Conservation (phyloP, 2,797 vertebrate species). For the Leptatherina wallacei region DNA sequence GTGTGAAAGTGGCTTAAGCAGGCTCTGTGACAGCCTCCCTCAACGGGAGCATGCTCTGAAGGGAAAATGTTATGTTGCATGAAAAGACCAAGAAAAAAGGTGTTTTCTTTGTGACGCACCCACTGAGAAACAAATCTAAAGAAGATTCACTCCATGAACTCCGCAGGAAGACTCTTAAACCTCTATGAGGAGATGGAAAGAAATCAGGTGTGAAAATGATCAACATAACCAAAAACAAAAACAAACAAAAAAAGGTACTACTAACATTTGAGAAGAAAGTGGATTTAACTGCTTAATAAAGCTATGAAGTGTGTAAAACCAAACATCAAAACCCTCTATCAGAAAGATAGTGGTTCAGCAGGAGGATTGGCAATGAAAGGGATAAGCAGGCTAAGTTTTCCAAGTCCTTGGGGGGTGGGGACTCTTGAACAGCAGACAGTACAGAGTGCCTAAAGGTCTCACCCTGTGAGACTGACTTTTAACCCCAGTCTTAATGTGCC, state of each 20-base stretch:
- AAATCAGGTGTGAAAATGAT: conserved; percentile 45
- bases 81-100: conserved; percentile 28
- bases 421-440: conserved; percentile 56
- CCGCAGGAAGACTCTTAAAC: conserved; percentile 9
- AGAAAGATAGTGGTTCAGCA: conserved; percentile 19
- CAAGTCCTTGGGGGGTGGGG: conserved; percentile 37
- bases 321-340: conserved; percentile 48
- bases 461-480: conserved; percentile 56
- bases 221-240: conserved; percentile 23
- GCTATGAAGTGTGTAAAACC: conserved; percentile 45
- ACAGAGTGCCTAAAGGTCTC: conserved; percentile 45
- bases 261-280: conserved; percentile 47
- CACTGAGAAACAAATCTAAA: conserved; percentile 36
- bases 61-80: conserved; percentile 23
- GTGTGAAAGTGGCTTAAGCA: conserved; percentile 71
- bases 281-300: conserved; percentile 58
- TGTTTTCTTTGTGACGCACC: conserved; percentile 8
- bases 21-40: conserved; percentile 55
- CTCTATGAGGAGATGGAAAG: conserved; percentile 36
- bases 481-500: conserved; percentile 48
- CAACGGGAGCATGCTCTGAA: conserved; percentile 40
- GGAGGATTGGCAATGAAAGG: conserved; percentile 52
- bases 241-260: conserved; percentile 10
- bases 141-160: not conserved
- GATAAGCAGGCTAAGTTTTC: conserved; percentile 35